Evolutionary conservation across 2,888 invertebrate species (phyloP), one percentile per base, ranked within the genome.

Genomic region (Diaphora mendica): DNA sequence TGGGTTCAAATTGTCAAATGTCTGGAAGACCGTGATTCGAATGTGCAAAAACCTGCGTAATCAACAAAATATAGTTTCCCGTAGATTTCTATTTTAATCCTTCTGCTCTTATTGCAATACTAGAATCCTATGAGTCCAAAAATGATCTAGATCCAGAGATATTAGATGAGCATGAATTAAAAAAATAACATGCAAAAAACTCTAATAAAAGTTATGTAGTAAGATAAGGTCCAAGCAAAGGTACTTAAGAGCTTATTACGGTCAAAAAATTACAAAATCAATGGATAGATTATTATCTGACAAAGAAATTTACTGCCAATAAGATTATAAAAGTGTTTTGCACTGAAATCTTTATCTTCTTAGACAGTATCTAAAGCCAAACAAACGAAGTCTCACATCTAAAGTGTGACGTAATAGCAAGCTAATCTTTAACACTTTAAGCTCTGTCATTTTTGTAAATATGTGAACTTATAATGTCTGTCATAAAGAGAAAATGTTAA

Each of bases 221-320:
- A n/a, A n/a, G n/a, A n/a, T n/a, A 33, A 33, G 33, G 33, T 33
- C 33, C 33, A 33, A 33, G 7, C 35, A 35, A 35, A 39, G 39
- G 39, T 11, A 39, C 78, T 82, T 78, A 67, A 77, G 79, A 84
- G 81, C 82, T 83, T 82, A 83, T 80, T 81, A 80, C 79, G 79
- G 79, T 82, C 78, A 79, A 86, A 87, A 87, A 88, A 85, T 85
- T 79, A 82, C 78, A 85, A 85, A 85, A 85, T 87, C 87, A 86
- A 88, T 88, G 85, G 85, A 85, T 87, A 87, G 73, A 79, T 72
- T 71, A 82, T 84, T 87, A 84, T 87, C 83, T 85, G 71, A 84
- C 82, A 86, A 85, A 77, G 72, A 85, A 81, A 87, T 74, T 87
- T 87, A 87, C 85, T 82, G 82, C 79, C 74, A 64, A 71, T 74